phyloP scores from a whole-genome alignment of 2,797 vertebrate species.

The Ptychadena robeensis region DNA sequence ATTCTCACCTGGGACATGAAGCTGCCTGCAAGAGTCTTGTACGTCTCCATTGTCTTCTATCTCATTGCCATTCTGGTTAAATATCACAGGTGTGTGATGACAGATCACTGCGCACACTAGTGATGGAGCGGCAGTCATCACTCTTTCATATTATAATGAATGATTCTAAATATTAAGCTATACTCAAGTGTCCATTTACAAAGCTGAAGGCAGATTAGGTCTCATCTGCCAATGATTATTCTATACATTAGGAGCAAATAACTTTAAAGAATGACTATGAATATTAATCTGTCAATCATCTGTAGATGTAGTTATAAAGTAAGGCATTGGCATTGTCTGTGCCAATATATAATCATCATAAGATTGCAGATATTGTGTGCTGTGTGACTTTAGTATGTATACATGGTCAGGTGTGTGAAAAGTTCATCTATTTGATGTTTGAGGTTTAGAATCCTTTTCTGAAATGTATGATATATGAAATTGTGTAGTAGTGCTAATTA shows the following conservation, averaged over 20 bases:
- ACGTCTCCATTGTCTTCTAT: slow-evolving; percentile 23
- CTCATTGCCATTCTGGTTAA: slow-evolving; percentile 21
- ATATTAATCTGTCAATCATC: too few species aligned
- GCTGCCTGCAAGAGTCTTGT: slow-evolving; percentile 33
- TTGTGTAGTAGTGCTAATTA: too few species aligned
- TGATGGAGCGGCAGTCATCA: not conserved
- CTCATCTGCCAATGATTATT: too few species aligned
- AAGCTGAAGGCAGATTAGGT: too few species aligned
- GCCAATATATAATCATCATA: not conserved
- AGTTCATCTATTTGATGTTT: not conserved
- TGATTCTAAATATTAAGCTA: not conserved
- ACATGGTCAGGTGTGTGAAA: not conserved
- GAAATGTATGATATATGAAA: not conserved
- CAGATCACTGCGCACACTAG: not conserved
- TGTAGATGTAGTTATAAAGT: too few species aligned
- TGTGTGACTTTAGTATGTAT: not conserved
- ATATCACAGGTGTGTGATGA: slow-evolving; percentile 13
- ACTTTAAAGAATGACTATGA: not conserved
- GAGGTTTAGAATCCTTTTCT: not conserved
- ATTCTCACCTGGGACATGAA: slow-evolving; percentile 55
- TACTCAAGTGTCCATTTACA: not conserved
- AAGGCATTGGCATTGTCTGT: too few species aligned
- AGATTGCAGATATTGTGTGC: not conserved
- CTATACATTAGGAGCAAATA: not conserved
- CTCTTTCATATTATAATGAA: not conserved